phyloP scores from a whole-genome alignment of 2,888 invertebrate genomes.

The Acanthococcus lagerstroemiae region DNA sequence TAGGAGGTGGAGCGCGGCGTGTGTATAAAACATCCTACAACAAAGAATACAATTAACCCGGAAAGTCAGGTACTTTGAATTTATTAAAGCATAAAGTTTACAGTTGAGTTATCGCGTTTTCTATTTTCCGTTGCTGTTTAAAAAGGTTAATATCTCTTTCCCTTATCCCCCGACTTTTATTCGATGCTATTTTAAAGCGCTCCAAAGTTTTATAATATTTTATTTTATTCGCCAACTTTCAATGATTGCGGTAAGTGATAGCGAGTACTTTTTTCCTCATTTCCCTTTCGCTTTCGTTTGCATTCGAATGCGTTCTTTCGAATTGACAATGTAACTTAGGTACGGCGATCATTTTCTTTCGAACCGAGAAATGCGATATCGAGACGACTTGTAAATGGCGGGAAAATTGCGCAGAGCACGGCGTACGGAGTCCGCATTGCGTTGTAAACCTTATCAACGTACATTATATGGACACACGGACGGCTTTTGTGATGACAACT shows the following conservation, averaged over 20 bases:
- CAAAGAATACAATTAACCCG: constrained; percentile 28
- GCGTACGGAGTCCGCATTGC: no score
- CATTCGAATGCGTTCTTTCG: no score
- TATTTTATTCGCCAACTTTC: constrained; percentile 6
- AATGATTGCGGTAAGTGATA: constrained; percentile 17
- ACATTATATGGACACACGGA: no score
- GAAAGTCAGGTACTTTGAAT: constrained; percentile 26
- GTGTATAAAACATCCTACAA: constrained; percentile 11
- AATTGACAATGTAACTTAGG: no score
- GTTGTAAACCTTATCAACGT: no score
- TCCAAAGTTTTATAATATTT: constrained; percentile 14
- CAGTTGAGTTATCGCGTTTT: constrained; percentile 26
- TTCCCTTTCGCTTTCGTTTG: neutral
- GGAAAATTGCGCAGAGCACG: no score
- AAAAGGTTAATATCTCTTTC: constrained; percentile 19
- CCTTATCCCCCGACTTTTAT: neutral
- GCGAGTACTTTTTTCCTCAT: neutral
- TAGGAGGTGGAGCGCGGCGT: no score
- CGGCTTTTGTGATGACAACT: no score
- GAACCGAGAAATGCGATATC: no score
- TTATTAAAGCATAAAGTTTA: constrained; percentile 28
- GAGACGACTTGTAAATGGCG: no score
- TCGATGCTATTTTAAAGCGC: neutral
- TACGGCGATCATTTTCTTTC: no score
- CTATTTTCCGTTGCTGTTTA: constrained; percentile 24